These are phyloP conservation scores for Elysia crispata DNA, from an alignment of 2,888 invertebrate species.

Conservation along the genomic window DNA sequence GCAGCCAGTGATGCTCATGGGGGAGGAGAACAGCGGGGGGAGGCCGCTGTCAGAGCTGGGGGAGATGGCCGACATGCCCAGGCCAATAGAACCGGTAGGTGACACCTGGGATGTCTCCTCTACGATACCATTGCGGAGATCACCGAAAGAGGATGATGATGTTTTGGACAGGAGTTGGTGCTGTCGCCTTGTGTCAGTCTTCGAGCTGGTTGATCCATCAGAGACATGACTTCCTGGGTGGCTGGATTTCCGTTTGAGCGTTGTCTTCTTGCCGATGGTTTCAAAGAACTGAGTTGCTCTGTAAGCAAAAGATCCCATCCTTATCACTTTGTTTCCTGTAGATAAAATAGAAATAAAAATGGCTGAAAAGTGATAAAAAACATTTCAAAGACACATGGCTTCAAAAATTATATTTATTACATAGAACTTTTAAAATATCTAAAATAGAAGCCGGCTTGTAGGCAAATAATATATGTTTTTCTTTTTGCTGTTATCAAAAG, in stretches of 20 bases:
- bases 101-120: slow-evolving; percentile 49
- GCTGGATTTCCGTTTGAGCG: slow-evolving; percentile 45
- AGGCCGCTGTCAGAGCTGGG: slow-evolving; percentile 43
- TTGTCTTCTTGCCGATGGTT: slow-evolving; percentile 64
- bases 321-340: slow-evolving; percentile 58
- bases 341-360: neutral
- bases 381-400: too few relatives aligned
- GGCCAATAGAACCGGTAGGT: too few relatives aligned
- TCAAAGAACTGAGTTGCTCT: slow-evolving; percentile 70
- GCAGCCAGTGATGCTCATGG: too few relatives aligned
- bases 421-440: too few relatives aligned
- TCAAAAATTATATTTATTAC: too few relatives aligned
- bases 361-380: too few relatives aligned
- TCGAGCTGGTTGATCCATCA: neutral
- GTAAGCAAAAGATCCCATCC: slow-evolving; percentile 65
- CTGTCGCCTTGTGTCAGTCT: neutral
- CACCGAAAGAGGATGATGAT: slow-evolving; percentile 11
- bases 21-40: slow-evolving; percentile 17
- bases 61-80: neutral
- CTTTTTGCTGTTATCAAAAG: too few relatives aligned
- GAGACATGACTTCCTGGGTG: too few relatives aligned
- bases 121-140: slow-evolving; percentile 46
- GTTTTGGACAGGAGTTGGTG: slow-evolving; percentile 1
- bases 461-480: too few relatives aligned
- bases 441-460: too few relatives aligned